phyloP scores from a whole-genome alignment of 2,113 vertebrate species.

The Tautogolabrus adspersus region DNA sequence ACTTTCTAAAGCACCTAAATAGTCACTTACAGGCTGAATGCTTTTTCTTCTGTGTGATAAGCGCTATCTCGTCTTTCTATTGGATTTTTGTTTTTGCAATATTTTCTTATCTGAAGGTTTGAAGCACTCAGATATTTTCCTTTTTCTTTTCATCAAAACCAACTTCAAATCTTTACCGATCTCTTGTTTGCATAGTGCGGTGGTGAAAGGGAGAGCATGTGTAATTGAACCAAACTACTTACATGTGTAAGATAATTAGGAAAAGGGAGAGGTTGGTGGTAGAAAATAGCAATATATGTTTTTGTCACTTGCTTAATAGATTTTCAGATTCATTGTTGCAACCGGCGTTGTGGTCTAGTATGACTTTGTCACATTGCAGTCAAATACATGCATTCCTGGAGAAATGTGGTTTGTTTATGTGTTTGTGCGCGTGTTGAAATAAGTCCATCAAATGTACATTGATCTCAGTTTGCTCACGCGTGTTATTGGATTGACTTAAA shows the following conservation, averaged over 20 bases:
- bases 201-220: background rate
- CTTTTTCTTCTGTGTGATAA: background rate
- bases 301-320: background rate
- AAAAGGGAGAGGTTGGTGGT: background rate
- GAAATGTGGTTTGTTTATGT: background rate
- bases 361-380: background rate
- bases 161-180: background rate
- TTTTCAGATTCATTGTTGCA: background rate
- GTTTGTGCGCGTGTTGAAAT: background rate
- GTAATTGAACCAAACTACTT: background rate
- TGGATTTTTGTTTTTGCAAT: background rate
- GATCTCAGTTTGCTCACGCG: background rate
- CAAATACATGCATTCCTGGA: background rate
- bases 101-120: background rate
- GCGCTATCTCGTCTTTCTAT: background rate
- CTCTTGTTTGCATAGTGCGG: background rate
- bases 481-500: background rate
- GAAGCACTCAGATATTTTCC: background rate
- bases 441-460: background rate
- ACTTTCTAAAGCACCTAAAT: conserved; percentile 22
- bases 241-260: background rate
- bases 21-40: background rate
- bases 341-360: background rate
- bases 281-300: background rate
- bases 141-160: background rate